phyloP scores from a whole-genome alignment of 2,888 invertebrate species.

The Cyclophora punctaria region DNA sequence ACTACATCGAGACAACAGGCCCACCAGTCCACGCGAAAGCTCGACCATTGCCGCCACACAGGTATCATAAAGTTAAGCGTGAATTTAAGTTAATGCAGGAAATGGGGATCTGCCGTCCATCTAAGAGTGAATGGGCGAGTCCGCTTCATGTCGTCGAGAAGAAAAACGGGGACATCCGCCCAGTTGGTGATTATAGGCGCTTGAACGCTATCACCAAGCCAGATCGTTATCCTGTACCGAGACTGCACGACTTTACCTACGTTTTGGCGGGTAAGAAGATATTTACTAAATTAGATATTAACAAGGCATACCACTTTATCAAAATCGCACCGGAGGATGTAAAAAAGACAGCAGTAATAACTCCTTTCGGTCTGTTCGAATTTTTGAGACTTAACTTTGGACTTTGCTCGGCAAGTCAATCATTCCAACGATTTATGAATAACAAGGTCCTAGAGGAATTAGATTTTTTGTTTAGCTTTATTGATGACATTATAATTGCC shows the following conservation, averaged over 20 bases:
- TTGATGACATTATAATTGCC: not conserved
- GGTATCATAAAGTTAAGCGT: conserved; percentile 26
- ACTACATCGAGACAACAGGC: conserved; percentile 33
- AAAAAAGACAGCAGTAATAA: no score
- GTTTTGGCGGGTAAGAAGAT: not conserved
- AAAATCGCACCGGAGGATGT: no score
- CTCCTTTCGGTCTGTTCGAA: no score
- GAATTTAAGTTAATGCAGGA: conserved; percentile 35
- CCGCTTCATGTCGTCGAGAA: conserved; percentile 20
- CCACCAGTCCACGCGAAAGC: conserved; percentile 31
- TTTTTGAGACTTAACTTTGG: no score
- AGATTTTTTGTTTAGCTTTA: not conserved
- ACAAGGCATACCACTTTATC: not conserved
- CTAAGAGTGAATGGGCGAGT: conserved; percentile 40
- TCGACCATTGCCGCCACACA: conserved; percentile 32
- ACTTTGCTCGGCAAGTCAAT: no score
- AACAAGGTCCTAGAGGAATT: not conserved
- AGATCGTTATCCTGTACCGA: not conserved
- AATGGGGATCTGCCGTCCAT: conserved; percentile 43
- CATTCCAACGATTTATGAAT: not conserved
- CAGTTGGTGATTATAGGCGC: not conserved
- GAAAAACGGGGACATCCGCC: conserved; percentile 13
- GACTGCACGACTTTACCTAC: not conserved
- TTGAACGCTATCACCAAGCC: not conserved
- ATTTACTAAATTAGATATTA: not conserved